Base-by-base conservation (phyloP, 2,797 vertebrate genomes). In the Mus caroli region DNA sequence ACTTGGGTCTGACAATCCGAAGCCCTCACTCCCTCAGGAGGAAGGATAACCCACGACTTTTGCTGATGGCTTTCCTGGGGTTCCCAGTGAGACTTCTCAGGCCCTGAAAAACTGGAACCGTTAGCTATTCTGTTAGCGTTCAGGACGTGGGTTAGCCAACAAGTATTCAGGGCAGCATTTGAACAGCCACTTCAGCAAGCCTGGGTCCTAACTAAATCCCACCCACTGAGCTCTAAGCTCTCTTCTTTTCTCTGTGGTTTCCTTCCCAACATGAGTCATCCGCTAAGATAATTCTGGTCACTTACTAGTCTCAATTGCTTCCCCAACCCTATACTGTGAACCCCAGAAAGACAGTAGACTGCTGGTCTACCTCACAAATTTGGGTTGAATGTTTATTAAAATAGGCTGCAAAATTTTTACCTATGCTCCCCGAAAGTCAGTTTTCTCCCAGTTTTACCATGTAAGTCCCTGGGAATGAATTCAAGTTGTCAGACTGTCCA, bases 211-310 rank as follows among this genome's bases (percentile, higher is more conserved):
- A 58, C 28, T 88, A 71, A 80, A 85, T 69, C 56, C 34, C 46
- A 58, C 24, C n/a, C 37, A 50, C 60, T 52, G 62, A 31, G 20
- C 67, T 6, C 75, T 73, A 71, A 34, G 24, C 78, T 8, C 8
- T 82, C 52, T 73, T 94, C 73, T 50, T 78, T 95, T 73, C 92
- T 50, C 90, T 34, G 91, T 76, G 54, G 46, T 79, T 94, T 95
- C 75, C 95, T 87, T 89, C 71, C 80, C 86, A 54, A 56, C 0
- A 4, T 52, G 50, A 64, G 52, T 77, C 37, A 92, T 34, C 52
- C 58, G 56, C 82, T 80, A 73, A 95, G 90, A 88, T 94, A 54
- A 90, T 90, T 90, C 77, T 89, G 71, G 71, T 93, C 58, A n/a
- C 60, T 56, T 84, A 76, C 64, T 71, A 60, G 77, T 64, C 88